A percentile compares a stretch with the other conserved stretches of the same genome.
These are phyloP conservation scores for Callionymus lyra DNA, from an alignment of 2,113 vertebrate species.

Conservation along the genomic window DNA sequence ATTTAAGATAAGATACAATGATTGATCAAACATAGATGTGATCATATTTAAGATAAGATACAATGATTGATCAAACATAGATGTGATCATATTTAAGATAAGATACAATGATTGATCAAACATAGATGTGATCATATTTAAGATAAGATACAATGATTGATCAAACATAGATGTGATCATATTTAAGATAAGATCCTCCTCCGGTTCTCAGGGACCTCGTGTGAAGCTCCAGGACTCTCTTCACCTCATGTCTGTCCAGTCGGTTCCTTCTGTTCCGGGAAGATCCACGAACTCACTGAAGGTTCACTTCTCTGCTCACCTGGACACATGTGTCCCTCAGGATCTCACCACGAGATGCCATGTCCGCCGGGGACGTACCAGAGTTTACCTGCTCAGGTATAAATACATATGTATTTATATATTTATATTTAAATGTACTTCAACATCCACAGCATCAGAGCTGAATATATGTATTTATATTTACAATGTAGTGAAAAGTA, in stretches of 20 bases:
- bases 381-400: constrained; percentile 67
- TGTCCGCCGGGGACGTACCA: constrained; percentile 78
- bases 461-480: no score
- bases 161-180: not conserved
- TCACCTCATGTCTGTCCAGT: constrained; percentile 58
- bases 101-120: not conserved
- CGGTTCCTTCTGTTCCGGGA: constrained; percentile 61
- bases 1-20: not conserved
- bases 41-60: not conserved
- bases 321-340: constrained; percentile 76
- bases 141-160: not conserved
- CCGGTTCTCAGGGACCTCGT: constrained; percentile 62
- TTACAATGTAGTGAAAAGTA: no score
- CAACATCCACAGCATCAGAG: no score
- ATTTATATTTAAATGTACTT: no score
- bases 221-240: constrained; percentile 66
- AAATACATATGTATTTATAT: no score
- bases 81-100: not conserved
- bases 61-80: not conserved
- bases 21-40: not conserved
- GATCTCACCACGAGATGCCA: constrained; percentile 62
- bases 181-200: not conserved
- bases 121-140: not conserved
- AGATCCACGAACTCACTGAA: constrained; percentile 31
- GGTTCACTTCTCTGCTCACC: constrained; percentile 60